Evolutionary conservation across 1,140 invertebrate species (phyloP).

Genomic region (Phortica variegata): DNA sequence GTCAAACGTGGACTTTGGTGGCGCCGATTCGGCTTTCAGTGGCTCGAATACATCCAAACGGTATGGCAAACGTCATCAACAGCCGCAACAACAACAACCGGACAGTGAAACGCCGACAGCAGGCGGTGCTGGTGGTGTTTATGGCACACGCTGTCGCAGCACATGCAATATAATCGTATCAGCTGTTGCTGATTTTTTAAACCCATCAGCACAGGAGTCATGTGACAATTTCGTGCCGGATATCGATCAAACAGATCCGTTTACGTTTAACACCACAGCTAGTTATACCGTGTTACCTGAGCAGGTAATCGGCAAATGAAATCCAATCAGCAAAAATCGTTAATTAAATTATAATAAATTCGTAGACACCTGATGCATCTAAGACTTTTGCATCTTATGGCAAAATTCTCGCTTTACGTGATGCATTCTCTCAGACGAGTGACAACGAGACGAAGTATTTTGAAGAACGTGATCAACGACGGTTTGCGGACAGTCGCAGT

Average conservation of each 20-base stretch:
- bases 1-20: conserved; percentile 29
- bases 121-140: conserved; percentile 12
- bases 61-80: conserved; percentile 1
- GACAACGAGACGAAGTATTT: conserved; percentile 38
- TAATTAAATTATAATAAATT: not conserved
- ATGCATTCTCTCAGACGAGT: conserved; percentile 53
- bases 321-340: not conserved
- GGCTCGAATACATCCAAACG: conserved; percentile 38
- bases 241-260: conserved; percentile 26
- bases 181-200: conserved; percentile 54
- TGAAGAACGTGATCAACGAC: conserved; percentile 26
- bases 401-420: conserved; percentile 28
- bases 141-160: conserved; percentile 62
- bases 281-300: conserved; percentile 38
- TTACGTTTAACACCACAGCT: conserved; percentile 42
- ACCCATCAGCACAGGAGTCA: too few relatives aligned
- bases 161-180: conserved; percentile 70
- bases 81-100: conserved; percentile 6
- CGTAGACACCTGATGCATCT: conserved; percentile 1
- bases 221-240: conserved; percentile 2
- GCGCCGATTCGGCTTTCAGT: conserved; percentile 49
- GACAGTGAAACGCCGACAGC: not conserved
- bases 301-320: conserved; percentile 21
- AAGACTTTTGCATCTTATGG: conserved; percentile 11
- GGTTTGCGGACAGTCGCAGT: conserved; percentile 8